Base-by-base conservation (phyloP, 2,113 vertebrate species). In the Holacanthus passer region DNA sequence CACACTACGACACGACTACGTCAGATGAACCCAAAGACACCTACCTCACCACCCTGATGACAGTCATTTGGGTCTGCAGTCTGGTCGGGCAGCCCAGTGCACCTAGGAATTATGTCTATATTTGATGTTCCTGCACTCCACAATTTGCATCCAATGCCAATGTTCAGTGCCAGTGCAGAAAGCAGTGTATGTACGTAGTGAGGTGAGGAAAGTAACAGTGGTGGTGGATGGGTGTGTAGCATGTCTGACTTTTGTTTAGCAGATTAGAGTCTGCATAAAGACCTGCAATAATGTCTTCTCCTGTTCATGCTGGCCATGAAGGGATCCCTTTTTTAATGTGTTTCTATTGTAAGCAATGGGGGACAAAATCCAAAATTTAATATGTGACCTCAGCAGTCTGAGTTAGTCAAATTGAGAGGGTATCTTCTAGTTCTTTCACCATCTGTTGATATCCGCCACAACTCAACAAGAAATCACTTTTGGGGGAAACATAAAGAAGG, bases 11-110 rank as follows among this genome's bases (percentile, higher is more conserved):
- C n/a, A n/a, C n/a, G n/a, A 53, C 52, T 35, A n/a, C 59, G 31
- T 67, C 55, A 65, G 50, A 79, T 77, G 83, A 66, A 64, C 74
- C 73, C 69, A 71, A 24, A 63, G 63, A 72, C 81, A 79, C 68
- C 31, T 35, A 16, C 58, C 41, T 48, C 39, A 27, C 24, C 73
- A 9, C 17, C 60, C 60, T 43, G 55, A 65, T 59, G 62, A 59
- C 63, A 32, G 45, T 58, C 69, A 80, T 76, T 29, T 70, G 3
- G 31, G 12, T 81, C 41, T 50, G 60, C 53, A 64, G 17, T 66
- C 35, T 59, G 13, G 11, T 35, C 41, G 29, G 31, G 12, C 68
- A 58, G 32, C 12, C 32, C n/a, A n/a, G 11, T 62, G 59, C 13
- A 78, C 48, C 31, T 48, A 64, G 17, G 47, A 56, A 56, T 56